phyloP scores from a whole-genome alignment of 2,888 invertebrate species.

The Serrognathus titanus region DNA sequence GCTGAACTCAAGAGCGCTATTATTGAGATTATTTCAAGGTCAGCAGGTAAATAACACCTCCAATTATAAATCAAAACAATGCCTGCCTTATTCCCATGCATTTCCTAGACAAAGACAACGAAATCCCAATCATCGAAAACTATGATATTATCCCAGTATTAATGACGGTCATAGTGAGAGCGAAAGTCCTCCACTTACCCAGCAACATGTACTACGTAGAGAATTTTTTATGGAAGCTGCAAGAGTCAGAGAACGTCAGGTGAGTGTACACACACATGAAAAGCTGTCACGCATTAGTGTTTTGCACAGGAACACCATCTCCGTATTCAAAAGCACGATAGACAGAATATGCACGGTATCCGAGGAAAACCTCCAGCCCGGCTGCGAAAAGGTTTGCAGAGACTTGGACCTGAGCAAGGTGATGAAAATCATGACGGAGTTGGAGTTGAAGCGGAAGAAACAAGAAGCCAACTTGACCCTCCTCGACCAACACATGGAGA shows the following conservation, averaged over 20 bases:
- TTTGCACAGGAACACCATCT: not conserved
- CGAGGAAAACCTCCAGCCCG: not conserved
- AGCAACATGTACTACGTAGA: conserved; percentile 50
- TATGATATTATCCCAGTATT: conserved; percentile 46
- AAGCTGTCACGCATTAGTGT: too few species aligned
- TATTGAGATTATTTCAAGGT: conserved; percentile 43
- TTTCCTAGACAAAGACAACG: conserved; percentile 33
- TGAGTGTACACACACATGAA: not conserved
- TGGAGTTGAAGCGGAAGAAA: not conserved
- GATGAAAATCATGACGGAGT: not conserved
- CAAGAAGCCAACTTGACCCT: not conserved
- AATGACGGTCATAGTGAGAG: conserved; percentile 46
- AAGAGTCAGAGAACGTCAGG: conserved; percentile 24
- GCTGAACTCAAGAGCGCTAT: conserved; percentile 50
- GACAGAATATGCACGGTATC: not conserved
- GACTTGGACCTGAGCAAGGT: not conserved
- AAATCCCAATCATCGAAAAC: conserved; percentile 40
- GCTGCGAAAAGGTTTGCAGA: not conserved
- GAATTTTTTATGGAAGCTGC: conserved; percentile 40
- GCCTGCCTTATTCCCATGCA: not conserved
- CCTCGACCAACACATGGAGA: not conserved
- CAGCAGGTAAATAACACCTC: conserved; percentile 31
- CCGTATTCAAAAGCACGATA: not conserved
- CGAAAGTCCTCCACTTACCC: conserved; percentile 46
- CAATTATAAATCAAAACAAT: too few species aligned